These are phyloP conservation scores for Struthio camelus DNA, from an alignment of 2,113 vertebrate genomes.

Conservation along the genomic window DNA sequence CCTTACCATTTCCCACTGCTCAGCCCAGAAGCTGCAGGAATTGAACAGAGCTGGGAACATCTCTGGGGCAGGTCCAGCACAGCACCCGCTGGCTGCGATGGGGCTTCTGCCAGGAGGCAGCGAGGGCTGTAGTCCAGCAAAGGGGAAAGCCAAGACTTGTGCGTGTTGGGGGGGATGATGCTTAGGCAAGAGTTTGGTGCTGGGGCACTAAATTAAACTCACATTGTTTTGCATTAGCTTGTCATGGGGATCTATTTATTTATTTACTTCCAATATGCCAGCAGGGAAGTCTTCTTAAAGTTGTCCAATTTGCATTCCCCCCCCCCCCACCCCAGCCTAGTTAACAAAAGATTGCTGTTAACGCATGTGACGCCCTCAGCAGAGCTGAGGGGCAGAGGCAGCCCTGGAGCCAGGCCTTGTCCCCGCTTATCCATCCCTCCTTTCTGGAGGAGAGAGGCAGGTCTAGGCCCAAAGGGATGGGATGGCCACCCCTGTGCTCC, in stretches of 20 bases:
- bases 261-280: not conserved
- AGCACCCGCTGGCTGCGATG: rapidly evolving
- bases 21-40: not conserved
- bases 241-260: not conserved
- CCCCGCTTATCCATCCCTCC: not conserved
- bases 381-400: not conserved
- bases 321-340: not conserved
- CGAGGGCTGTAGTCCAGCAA: not conserved
- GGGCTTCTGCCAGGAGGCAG: not conserved
- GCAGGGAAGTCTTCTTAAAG: not conserved
- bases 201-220: not conserved
- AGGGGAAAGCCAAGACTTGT: rapidly evolving
- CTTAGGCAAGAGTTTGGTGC: not conserved
- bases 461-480: not conserved
- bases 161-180: rapidly evolving
- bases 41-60: not conserved
- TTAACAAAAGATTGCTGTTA: not conserved
- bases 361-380: rapidly evolving
- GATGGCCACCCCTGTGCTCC: not conserved
- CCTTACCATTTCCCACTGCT: not conserved
- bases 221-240: not conserved
- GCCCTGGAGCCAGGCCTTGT: rapidly evolving
- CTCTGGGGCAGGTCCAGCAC: not conserved
- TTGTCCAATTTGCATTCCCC: not conserved
- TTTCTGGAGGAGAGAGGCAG: not conserved